phyloP scores from a whole-genome alignment of 2,113 vertebrate genomes.

The Ursus arctos region DNA sequence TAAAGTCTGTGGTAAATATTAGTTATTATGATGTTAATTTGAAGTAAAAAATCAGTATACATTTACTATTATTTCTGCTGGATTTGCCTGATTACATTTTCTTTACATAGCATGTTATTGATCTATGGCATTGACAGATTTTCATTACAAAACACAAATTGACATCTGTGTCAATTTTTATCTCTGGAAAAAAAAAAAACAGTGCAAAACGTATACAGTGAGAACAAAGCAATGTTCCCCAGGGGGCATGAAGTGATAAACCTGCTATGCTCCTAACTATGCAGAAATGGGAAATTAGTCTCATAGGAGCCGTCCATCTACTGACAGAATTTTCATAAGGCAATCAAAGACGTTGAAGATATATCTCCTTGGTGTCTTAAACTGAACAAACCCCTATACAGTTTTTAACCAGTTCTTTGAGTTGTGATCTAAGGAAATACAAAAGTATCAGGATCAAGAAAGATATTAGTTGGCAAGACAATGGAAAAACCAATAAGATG shows the following conservation, averaged over 20 bases:
- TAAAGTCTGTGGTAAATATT: neutral
- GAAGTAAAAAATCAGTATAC: neutral
- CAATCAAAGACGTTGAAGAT: neutral
- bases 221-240: neutral
- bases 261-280: rapidly evolving
- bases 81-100: neutral
- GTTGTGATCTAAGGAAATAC: neutral
- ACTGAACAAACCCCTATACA: neutral
- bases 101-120: neutral
- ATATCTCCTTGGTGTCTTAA: neutral
- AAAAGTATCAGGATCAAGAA: neutral
- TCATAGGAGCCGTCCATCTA: neutral
- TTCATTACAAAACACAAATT: slow-evolving; percentile 1
- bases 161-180: neutral
- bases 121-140: neutral
- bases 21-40: neutral
- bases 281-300: neutral
- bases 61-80: neutral
- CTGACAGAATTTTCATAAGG: neutral
- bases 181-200: neutral
- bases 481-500: neutral
- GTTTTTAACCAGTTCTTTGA: neutral
- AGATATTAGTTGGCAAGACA: neutral
- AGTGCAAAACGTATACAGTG: neutral
- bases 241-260: neutral